A percentile compares a stretch with the other conserved stretches of the same genome.
These are phyloP conservation scores for Synergus japonicus DNA, from an alignment of 2,888 invertebrate species.

Conservation along the genomic window DNA sequence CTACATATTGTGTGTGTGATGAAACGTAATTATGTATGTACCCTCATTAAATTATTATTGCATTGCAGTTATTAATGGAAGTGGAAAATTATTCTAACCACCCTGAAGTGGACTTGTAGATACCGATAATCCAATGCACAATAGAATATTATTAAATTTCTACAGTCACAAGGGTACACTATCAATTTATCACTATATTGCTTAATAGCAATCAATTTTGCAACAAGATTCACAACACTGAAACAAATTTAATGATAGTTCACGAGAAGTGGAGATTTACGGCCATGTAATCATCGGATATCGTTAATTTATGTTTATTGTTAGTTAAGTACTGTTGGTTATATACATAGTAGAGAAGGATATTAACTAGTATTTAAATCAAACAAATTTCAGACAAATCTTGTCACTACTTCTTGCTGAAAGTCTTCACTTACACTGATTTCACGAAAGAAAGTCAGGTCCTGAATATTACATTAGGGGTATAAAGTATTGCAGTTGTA, in stretches of 20 bases:
- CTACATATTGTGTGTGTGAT: background rate
- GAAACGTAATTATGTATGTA: background rate
- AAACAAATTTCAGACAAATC: background rate
- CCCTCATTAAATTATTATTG: constrained; percentile 13
- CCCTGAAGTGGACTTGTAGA: background rate
- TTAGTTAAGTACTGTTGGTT: background rate
- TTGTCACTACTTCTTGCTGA: background rate
- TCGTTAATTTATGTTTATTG: background rate
- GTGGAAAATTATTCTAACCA: constrained; percentile 18
- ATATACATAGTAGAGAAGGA: too few species aligned
- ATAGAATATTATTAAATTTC: constrained; percentile 13
- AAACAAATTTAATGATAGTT: background rate
- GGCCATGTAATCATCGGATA: background rate
- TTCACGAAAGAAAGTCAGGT: constrained; percentile 9
- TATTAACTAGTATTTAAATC: background rate
- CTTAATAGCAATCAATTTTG: background rate
- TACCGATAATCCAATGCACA: background rate
- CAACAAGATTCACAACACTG: background rate
- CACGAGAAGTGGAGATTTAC: background rate
- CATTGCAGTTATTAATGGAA: constrained; percentile 19
- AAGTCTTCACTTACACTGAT: background rate
- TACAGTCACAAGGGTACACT: constrained; percentile 1
- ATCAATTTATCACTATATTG: background rate
- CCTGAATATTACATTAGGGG: constrained; percentile 21
- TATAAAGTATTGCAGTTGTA: constrained; percentile 13